Evolutionary conservation across 2,888 invertebrate genomes (phyloP).

Genomic region (Empis livida): DNA sequence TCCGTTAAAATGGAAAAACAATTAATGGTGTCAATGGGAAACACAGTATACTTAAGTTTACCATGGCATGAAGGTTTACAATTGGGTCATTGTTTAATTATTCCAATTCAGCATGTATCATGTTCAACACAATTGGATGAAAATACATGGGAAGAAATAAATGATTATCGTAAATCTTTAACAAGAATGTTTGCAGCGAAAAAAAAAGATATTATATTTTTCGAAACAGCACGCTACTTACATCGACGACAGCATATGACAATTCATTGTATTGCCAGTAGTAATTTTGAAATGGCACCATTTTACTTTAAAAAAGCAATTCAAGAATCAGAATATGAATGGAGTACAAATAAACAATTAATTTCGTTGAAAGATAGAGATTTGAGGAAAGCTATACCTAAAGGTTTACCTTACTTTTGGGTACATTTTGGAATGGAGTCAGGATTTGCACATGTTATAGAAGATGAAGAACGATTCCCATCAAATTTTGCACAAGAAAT

Average conservation of each 20-base stretch:
- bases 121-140: conserved; percentile 81
- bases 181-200: conserved; percentile 61
- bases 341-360: conserved; percentile 89
- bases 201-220: conserved; percentile 74
- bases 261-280: conserved; percentile 80
- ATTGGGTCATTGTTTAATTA: conserved; percentile 72
- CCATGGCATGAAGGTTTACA: conserved; percentile 71
- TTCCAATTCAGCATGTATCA: conserved; percentile 66
- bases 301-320: conserved; percentile 98
- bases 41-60: conserved; percentile 70
- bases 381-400: conserved; percentile 72
- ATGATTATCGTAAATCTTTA: conserved; percentile 59
- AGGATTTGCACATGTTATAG: conserved; percentile 95
- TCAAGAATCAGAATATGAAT: conserved; percentile 87
- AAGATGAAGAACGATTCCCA: conserved; percentile 80
- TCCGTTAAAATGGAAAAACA: conserved; percentile 70
- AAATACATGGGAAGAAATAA: conserved; percentile 84
- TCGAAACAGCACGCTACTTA: conserved; percentile 71
- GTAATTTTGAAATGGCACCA: conserved; percentile 74
- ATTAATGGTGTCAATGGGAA: conserved; percentile 67
- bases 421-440: conserved; percentile 84
- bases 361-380: conserved; percentile 55
- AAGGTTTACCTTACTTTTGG: conserved; percentile 88
- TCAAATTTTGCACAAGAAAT: conserved; percentile 88
- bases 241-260: conserved; percentile 69